Base-by-base conservation (phyloP, 2,888 invertebrate genomes). In the Parnassius apollo region DNA sequence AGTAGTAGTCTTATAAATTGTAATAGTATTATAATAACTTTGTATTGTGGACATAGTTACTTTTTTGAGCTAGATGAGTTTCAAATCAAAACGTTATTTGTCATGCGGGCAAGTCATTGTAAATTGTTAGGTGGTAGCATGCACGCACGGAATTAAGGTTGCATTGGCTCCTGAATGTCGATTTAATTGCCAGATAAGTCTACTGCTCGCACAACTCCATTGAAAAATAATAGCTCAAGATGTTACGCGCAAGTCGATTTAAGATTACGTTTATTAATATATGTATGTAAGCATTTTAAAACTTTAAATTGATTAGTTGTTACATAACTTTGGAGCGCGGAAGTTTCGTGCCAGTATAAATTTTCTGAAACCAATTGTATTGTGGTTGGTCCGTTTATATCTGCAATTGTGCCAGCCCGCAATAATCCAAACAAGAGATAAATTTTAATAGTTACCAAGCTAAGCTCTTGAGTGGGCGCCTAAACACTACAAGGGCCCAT, bases 181-280 rank as follows among this genome's bases (percentile, higher is more conserved):
- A 91, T 91, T 89, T 91, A 91, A 91, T 91, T 91, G 90, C 86
- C 78, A 85, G 91, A 91, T 91, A 91, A 89, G 85, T 86, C 85
- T 76, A 73, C 74, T 78, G 81, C 80, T 78, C 79, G 80, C 84
- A 84, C 85, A 85, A 81, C 84, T 78, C 83, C 81, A 88, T 88
- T 88, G 82, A 83, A 85, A 88, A 85, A 89, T 89, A 88, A 89
- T 88, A 83, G 82, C 79, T 84, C 82, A 78, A 88, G 86, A 88
- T 87, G 86, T 88, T 88, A 82, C 80, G 83, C 80, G 35, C 35
- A 35, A 4, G 35, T 35, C 35, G 86, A 87, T 83, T 71, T 10
- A 42, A 64, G 60, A 60, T 35, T 35, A 35, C 35, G 4, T 7
- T 35, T 35, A 35, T 35, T 35, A 35, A 35, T 35, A 35, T 35